These are phyloP conservation scores for Papilio helenus DNA, from an alignment of 1,140 invertebrate species.

Conservation along the genomic window DNA sequence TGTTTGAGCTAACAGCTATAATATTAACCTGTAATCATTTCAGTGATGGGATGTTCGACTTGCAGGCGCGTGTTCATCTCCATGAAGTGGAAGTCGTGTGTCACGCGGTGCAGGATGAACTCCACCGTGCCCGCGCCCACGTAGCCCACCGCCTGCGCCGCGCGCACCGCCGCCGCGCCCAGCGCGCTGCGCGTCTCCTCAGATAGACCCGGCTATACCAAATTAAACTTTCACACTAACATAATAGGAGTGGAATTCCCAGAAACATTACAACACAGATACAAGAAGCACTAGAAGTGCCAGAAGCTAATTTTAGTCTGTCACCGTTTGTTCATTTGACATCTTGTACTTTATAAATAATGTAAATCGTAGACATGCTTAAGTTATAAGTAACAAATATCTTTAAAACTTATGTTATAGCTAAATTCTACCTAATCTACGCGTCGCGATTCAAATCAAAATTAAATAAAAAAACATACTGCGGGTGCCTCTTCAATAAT, in stretches of 20 bases:
- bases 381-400: no score
- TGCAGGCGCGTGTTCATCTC: slow-evolving; percentile 98
- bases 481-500: slow-evolving; percentile 99
- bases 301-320: no score
- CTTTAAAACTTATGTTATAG: no score
- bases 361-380: no score
- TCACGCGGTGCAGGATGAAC: slow-evolving; percentile 93
- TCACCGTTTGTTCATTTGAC: no score
- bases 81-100: slow-evolving; percentile 98
- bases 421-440: no score
- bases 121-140: slow-evolving; percentile 98
- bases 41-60: slow-evolving; percentile 98
- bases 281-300: no score
- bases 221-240: neutral
- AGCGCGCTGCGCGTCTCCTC: slow-evolving; percentile 89
- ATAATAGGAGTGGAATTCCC: no score
- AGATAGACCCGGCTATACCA: slow-evolving; percentile 89
- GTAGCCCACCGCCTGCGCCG: slow-evolving; percentile 96
- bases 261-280: no score
- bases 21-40: slow-evolving; percentile 93
- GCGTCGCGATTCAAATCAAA: neutral
- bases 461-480: slow-evolving; percentile 71
- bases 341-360: no score
- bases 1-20: neutral
- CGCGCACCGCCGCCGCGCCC: slow-evolving; percentile 95